phyloP scores from a whole-genome alignment of 2,888 invertebrate species.

The Gryllus longicercus region DNA sequence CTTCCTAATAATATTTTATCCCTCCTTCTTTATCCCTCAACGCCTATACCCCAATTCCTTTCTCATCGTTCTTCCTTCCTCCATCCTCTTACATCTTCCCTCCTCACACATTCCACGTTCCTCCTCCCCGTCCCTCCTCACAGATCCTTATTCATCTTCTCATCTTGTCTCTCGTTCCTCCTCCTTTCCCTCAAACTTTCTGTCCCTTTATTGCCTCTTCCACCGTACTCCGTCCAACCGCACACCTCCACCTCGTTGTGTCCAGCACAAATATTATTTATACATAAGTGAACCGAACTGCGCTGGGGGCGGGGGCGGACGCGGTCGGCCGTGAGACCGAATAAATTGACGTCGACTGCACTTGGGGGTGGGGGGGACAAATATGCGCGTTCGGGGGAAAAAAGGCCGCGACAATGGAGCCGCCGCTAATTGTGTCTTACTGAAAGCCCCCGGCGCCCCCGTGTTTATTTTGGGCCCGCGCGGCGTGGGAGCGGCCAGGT shows the following conservation, averaged over 20 bases:
- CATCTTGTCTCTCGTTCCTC: too few species aligned
- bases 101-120: too few species aligned
- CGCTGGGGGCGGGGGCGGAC: not conserved
- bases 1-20: too few species aligned
- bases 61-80: too few species aligned
- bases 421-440: not conserved
- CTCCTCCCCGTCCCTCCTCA: too few species aligned
- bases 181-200: too few species aligned
- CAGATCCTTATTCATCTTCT: too few species aligned
- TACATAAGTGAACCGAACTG: not conserved
- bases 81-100: too few species aligned
- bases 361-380: not conserved
- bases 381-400: not conserved
- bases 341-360: not conserved
- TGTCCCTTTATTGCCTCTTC: too few species aligned
- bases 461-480: not conserved
- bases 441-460: not conserved
- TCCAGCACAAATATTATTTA: not conserved
- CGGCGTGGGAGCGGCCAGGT: conserved; percentile 8
- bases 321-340: not conserved
- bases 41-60: too few species aligned
- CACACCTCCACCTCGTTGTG: not conserved
- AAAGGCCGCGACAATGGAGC: not conserved
- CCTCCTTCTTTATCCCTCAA: too few species aligned
- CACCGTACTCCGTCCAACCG: too few species aligned